Evolutionary conservation across 2,888 invertebrate species (phyloP).

Genomic region (Lypha dubia): DNA sequence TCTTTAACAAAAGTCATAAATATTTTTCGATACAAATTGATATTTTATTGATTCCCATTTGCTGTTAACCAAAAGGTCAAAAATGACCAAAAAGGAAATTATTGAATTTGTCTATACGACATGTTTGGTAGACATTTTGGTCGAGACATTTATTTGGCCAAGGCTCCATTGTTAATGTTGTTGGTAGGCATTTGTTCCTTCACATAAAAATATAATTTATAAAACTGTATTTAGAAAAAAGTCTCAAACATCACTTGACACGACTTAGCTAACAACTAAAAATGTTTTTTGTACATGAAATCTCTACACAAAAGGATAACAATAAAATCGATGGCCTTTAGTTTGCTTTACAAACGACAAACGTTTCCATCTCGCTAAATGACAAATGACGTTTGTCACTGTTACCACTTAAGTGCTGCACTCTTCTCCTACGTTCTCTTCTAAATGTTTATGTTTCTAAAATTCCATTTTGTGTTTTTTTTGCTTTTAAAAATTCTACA

Average conservation of each 20-base stretch:
- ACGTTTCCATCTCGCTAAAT: constrained; percentile 31
- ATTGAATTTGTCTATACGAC: constrained; percentile 4
- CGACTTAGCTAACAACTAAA: not conserved
- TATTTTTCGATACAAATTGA: constrained; percentile 57
- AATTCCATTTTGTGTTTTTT: not conserved
- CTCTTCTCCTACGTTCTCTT: too few relatives aligned
- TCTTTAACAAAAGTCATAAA: constrained; percentile 39
- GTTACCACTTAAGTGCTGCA: constrained; percentile 39
- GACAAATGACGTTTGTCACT: constrained; percentile 42
- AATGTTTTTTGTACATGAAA: not conserved
- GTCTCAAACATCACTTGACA: too few relatives aligned
- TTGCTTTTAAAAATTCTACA: constrained; percentile 19
- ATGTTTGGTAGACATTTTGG: constrained; percentile 44
- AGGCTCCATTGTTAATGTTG: constrained; percentile 27
- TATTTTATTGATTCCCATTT: constrained; percentile 61
- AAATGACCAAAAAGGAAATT: constrained; percentile 26
- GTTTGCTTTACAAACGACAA: not conserved
- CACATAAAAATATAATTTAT: too few relatives aligned
- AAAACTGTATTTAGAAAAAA: not conserved
- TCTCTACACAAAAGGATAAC: not conserved
- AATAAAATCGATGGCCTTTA: constrained; percentile 31
- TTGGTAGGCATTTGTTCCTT: too few relatives aligned
- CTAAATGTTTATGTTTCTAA: constrained; percentile 39
- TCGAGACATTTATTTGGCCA: constrained; percentile 53
- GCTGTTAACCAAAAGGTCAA: constrained; percentile 29